phyloP scores from a whole-genome alignment of 2,888 invertebrate species.

The Lasioglossum vierecki region DNA sequence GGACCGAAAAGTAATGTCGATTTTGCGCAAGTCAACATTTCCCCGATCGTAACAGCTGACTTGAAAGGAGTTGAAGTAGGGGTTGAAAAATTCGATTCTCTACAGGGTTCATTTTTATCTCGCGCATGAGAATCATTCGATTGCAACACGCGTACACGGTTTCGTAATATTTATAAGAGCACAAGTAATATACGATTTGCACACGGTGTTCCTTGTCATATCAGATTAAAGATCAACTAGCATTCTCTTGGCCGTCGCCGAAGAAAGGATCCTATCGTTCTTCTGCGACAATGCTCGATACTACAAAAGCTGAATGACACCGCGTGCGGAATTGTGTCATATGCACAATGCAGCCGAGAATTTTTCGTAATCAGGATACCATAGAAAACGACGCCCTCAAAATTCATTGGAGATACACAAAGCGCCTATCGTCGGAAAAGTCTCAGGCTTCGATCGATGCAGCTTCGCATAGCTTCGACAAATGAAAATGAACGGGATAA shows the following conservation, averaged over 20 bases:
- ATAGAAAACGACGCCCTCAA: constrained; percentile 27
- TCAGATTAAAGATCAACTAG: constrained; percentile 35
- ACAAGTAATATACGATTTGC: constrained; percentile 28
- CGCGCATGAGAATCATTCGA: neutral
- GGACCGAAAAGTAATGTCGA: too few relatives aligned
- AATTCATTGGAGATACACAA: constrained; percentile 10
- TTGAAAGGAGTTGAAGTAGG: neutral
- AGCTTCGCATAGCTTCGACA: neutral
- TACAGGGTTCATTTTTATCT: neutral
- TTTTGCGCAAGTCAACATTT: too few relatives aligned
- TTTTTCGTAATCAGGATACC: constrained; percentile 29
- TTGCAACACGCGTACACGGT: constrained; percentile 9
- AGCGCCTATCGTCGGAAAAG: neutral
- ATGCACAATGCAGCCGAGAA: constrained; percentile 11
- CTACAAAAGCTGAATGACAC: constrained; percentile 31
- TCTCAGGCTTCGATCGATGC: neutral
- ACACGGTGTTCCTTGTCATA: constrained; percentile 28
- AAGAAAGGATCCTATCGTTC: constrained; percentile 38
- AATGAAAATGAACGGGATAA: neutral
- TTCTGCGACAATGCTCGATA: constrained; percentile 29
- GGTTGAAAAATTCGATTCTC: neutral
- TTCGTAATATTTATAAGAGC: constrained; percentile 24
- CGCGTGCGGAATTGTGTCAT: constrained; percentile 23
- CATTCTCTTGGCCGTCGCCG: constrained; percentile 29
- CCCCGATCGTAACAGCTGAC: too few relatives aligned